These are phyloP conservation scores for Ryuthela nishihirai DNA, from an alignment of 2,888 invertebrate genomes.

Conservation along the genomic window DNA sequence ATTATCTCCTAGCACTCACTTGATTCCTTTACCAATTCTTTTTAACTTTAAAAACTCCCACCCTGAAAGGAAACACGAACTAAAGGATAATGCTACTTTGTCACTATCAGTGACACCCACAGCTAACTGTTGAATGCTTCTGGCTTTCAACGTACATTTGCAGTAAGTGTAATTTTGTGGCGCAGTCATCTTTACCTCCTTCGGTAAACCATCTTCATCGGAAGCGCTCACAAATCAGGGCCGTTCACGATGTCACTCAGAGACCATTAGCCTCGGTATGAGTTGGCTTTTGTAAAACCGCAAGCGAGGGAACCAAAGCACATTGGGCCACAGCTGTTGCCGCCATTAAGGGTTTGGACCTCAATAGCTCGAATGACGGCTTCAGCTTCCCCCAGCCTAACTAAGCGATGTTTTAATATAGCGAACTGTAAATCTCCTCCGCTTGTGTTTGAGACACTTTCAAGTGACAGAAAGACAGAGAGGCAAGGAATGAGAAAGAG, in stretches of 20 bases:
- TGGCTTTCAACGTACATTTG: no score
- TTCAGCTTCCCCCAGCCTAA: no score
- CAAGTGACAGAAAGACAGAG: background rate
- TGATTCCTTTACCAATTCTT: no score
- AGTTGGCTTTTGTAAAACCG: conserved; percentile 34
- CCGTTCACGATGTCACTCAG: conserved; percentile 28
- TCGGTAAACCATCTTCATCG: no score
- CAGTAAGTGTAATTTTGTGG: conserved; percentile 9
- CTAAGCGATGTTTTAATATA: conserved; percentile 38
- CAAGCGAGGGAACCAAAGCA: conserved; percentile 30
- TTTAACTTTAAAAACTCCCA: no score
- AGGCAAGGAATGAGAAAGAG: no score
- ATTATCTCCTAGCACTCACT: no score
- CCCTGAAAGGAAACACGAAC: no score
- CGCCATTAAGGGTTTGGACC: conserved; percentile 32
- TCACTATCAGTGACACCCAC: no score
- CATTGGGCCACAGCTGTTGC: conserved; percentile 33
- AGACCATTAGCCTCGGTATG: conserved; percentile 25
- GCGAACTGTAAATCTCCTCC: conserved; percentile 36
- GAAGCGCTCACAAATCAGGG: conserved; percentile 28
- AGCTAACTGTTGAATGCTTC: no score
- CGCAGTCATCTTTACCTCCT: conserved; percentile 10
- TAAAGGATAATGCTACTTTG: no score
- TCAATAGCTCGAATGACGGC: conserved; percentile 29
- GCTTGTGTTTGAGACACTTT: background rate